These are phyloP conservation scores for Anarrhichthys ocellatus DNA, from an alignment of 2,113 vertebrate species.

Conservation along the genomic window DNA sequence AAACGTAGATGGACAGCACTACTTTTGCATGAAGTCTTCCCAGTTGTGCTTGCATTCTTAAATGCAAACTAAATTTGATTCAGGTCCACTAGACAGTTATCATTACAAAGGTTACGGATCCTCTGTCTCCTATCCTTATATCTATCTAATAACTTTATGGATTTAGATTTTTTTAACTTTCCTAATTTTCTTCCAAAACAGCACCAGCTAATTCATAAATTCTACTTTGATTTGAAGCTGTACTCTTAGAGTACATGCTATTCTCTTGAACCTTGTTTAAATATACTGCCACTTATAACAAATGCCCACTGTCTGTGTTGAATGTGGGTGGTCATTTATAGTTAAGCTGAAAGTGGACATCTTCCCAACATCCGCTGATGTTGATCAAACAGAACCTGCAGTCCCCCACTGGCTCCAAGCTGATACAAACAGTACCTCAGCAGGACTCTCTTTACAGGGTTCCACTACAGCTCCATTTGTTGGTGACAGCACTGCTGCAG, in stretches of 20 bases:
- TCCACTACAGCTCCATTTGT: slow-evolving; percentile 79
- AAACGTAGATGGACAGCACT: neutral
- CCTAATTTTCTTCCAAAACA: neutral
- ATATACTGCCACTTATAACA: slow-evolving; percentile 18
- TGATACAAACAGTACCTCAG: slow-evolving; percentile 79
- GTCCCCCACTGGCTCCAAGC: slow-evolving; percentile 67
- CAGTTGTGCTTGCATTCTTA: neutral
- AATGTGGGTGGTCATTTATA: slow-evolving; percentile 66
- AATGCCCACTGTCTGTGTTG: slow-evolving; percentile 58
- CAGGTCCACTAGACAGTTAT: neutral
- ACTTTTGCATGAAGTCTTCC: neutral
- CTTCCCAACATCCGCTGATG: slow-evolving; percentile 72
- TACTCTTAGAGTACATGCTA: neutral
- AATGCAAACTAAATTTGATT: neutral
- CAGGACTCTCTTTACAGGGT: slow-evolving; percentile 75
- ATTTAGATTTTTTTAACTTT: neutral
- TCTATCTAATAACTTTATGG: neutral
- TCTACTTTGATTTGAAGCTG: neutral
- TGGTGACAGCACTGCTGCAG: slow-evolving; percentile 75
- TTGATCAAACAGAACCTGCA: slow-evolving; percentile 81
- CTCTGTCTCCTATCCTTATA: neutral
- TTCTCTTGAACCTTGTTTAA: slow-evolving; percentile 6
- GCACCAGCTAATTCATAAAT: neutral
- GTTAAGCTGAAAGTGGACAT: slow-evolving; percentile 69
- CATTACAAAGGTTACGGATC: neutral